Base-by-base conservation (phyloP, 1,140 invertebrate species). In the Drosophila nebulosa region DNA sequence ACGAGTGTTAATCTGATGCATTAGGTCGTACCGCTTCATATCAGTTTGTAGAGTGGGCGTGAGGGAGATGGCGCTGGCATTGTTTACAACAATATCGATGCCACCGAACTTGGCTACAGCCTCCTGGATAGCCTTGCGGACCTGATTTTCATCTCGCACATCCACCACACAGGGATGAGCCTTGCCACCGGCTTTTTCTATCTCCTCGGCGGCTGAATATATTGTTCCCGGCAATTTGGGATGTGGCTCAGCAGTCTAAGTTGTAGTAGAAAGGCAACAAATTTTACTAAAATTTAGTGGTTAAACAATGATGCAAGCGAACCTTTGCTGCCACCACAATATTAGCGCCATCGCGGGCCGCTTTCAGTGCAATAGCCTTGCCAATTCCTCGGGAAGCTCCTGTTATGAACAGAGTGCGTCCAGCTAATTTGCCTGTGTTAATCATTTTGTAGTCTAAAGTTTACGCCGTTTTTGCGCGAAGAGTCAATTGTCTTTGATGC, bases 201-300 rank as follows among this genome's bases (percentile, higher is more conserved):
- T 96, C 94, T 99, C 98, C 94, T 98, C 95, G 6, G 98, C 98
- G 55, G 98, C 97, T 3, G 97, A 95, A 92, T 97, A 99, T 91
- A 99, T 99, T 14, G 99, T 99, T 66, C 99, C 99, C n/a, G 97
- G 97, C 52, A 99, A 92, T 93, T 99, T 99, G 5, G 98, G 97
- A 95, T 99, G 98, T 1, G 97, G 95, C 79, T 97, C 95, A 0
- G 96, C 96, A n/a, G 98, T 99, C 94, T 46, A 21, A 18, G 3
- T 10, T 21, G 14, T 7, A 18, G 16, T 2, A 18, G 4, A 46
- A 2, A 4, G 14, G 18, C 9, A 46, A 21, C 21, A 10, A 21
- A n/a, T n/a, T 46, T 46, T 46, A 46, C 6, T 7, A 1, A 21
- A 46, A 18, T 4, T 0, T 46, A 21, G 2, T 9, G 18, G 3